Evolutionary conservation across 2,797 vertebrate species (phyloP).

Genomic region (Fratercula arctica): DNA sequence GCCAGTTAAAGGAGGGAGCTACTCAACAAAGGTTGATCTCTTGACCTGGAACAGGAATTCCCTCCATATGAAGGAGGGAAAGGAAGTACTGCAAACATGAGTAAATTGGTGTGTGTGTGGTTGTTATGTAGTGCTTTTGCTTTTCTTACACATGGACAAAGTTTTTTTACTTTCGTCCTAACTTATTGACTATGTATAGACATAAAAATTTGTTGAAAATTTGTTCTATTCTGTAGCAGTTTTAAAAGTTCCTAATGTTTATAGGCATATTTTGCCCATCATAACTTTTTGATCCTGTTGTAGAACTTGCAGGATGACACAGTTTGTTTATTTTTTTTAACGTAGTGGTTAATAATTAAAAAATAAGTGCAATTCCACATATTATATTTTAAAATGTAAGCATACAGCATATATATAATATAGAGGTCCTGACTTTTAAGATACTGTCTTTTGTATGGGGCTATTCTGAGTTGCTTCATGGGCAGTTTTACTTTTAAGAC

Average conservation of each 20-base stretch:
- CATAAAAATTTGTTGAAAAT: not conserved
- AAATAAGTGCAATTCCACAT: not conserved
- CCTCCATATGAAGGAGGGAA: not conserved
- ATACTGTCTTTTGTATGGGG: not conserved
- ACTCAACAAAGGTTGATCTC: not conserved
- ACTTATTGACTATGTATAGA: not conserved
- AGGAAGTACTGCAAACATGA: conserved; percentile 28
- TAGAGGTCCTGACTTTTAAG: not conserved
- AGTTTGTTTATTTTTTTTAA: not conserved
- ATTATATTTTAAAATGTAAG: not conserved
- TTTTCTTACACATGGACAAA: not conserved
- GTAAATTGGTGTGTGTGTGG: not conserved
- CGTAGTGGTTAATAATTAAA: not conserved
- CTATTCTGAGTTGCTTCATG: not conserved
- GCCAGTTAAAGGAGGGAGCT: conserved; percentile 19
- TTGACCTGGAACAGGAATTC: conserved; percentile 12
- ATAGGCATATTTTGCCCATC: not conserved
- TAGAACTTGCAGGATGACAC: not conserved
- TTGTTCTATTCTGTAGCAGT: not conserved
- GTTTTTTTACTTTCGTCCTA: not conserved
- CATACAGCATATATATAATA: not conserved
- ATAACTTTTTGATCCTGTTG: not conserved
- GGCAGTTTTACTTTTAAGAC: not conserved
- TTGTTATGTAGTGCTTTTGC: not conserved
- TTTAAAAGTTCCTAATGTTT: not conserved